Percentiles rank a stretch among this genome's conserved stretches.
These are phyloP conservation scores for Garra rufa DNA, from an alignment of 2,113 vertebrate genomes.

Conservation along the genomic window DNA sequence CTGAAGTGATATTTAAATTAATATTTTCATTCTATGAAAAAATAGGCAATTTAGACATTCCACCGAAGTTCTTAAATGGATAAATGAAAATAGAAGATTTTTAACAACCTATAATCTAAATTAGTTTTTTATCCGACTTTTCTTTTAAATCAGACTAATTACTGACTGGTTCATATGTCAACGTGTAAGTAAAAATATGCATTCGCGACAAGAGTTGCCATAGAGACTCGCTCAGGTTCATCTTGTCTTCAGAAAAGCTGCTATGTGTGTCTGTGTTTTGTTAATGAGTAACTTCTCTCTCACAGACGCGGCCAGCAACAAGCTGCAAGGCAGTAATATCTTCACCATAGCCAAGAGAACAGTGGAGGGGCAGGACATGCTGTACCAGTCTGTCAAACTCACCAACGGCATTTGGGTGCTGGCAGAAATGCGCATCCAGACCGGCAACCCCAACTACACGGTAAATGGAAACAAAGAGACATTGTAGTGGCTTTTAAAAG, in stretches of 20 bases:
- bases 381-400: constrained; percentile 97
- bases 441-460: constrained; percentile 84
- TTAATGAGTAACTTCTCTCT: constrained; percentile 25
- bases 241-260: not conserved
- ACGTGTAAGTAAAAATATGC: not conserved
- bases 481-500: constrained; percentile 5
- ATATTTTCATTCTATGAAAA: not conserved
- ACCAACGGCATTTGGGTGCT: constrained; percentile 96
- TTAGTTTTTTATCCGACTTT: not conserved
- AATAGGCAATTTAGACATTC: not conserved
- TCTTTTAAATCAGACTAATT: not conserved
- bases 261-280: constrained; percentile 9
- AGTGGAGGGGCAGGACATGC: constrained; percentile 95
- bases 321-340: constrained; percentile 92
- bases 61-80: not conserved
- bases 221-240: constrained; percentile 27
- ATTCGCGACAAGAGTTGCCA: constrained; percentile 18
- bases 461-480: constrained; percentile 70
- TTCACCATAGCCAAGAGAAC: constrained; percentile 96
- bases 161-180: not conserved
- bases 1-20: not conserved
- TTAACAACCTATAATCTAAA: not conserved
- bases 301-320: constrained; percentile 86
- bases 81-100: not conserved
- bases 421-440: constrained; percentile 89